phyloP scores from a whole-genome alignment of 2,113 vertebrate genomes.

The Larimichthys polyactis region DNA sequence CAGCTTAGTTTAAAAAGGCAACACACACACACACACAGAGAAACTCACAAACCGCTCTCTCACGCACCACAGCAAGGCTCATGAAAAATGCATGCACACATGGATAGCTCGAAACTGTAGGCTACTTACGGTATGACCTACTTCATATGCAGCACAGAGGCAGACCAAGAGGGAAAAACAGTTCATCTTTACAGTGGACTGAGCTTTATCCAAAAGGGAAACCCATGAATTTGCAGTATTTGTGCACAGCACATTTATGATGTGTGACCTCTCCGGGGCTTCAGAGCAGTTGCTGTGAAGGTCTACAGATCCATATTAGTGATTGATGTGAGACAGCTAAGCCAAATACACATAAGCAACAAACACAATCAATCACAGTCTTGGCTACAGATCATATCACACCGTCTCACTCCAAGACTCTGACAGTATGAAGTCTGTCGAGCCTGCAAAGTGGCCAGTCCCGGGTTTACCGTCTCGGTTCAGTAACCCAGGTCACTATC shows the following conservation, averaged over 20 bases:
- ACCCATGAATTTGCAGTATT: neutral
- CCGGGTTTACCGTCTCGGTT: neutral
- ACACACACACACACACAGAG: conserved; percentile 10
- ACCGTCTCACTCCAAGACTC: neutral
- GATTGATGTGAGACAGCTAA: conserved; percentile 36
- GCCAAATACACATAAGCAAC: conserved; percentile 35
- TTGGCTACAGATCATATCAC: conserved; percentile 22
- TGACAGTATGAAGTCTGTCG: neutral
- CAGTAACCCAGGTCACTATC: conserved; percentile 1
- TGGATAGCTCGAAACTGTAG: conserved; percentile 43
- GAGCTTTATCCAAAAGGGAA: conserved; percentile 15
- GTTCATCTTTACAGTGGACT: neutral
- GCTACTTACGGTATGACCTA: conserved; percentile 58
- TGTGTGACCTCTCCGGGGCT: neutral
- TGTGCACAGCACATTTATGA: neutral
- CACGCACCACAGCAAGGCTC: conserved; percentile 15
- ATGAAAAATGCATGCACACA: conserved; percentile 71
- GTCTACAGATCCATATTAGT: conserved; percentile 29
- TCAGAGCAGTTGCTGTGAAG: neutral
- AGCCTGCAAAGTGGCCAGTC: conserved; percentile 18
- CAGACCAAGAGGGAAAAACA: neutral
- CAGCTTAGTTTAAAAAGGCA: conserved; percentile 21
- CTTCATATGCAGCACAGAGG: conserved; percentile 57
- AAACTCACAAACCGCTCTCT: conserved; percentile 1
- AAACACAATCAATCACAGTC: conserved; percentile 51